These are phyloP conservation scores for Polymixis flavicincta DNA, from an alignment of 2,888 invertebrate species.

Conservation along the genomic window DNA sequence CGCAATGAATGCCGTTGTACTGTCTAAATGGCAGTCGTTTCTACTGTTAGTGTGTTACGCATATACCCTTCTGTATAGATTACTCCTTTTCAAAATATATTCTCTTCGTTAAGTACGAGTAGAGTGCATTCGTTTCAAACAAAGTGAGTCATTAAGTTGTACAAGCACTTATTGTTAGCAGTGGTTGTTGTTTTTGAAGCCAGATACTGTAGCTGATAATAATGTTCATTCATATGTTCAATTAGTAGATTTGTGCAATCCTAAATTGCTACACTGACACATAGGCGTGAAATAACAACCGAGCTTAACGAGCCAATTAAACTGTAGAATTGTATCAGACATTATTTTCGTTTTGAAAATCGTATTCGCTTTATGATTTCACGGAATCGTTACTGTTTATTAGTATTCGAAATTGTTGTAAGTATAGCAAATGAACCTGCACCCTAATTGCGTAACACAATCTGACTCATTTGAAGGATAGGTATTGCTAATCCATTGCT, in stretches of 20 bases:
- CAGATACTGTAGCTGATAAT: slow-evolving; percentile 55
- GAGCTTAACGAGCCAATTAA: slow-evolving; percentile 73
- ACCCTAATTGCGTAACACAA: no score
- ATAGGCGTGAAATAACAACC: slow-evolving; percentile 62
- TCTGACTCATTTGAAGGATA: no score
- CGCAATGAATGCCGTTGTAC: no score
- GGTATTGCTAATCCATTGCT: no score
- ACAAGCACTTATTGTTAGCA: slow-evolving; percentile 65
- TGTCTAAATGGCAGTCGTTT: no score
- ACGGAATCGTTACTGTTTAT: slow-evolving; percentile 25
- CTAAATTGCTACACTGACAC: slow-evolving; percentile 64
- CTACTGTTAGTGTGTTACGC: no score
- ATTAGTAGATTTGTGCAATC: slow-evolving; percentile 68
- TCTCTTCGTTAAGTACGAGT: slow-evolving; percentile 25
- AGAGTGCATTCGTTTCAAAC: slow-evolving; percentile 59
- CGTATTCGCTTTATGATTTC: slow-evolving; percentile 26
- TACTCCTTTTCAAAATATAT: slow-evolving; percentile 19
- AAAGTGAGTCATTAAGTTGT: slow-evolving; percentile 67
- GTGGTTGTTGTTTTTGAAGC: slow-evolving; percentile 62
- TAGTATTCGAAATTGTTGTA: slow-evolving; percentile 30
- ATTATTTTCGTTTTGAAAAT: slow-evolving; percentile 42
- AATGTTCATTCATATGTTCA: slow-evolving; percentile 60
- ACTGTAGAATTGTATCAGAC: slow-evolving; percentile 56
- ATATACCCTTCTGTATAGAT: background rate
- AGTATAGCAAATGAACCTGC: slow-evolving; percentile 65